Percentiles rank a stretch among this genome's conserved stretches.
Evolutionary conservation across 2,113 vertebrate genomes (phyloP).

Genomic region (Chrysemys picta): DNA sequence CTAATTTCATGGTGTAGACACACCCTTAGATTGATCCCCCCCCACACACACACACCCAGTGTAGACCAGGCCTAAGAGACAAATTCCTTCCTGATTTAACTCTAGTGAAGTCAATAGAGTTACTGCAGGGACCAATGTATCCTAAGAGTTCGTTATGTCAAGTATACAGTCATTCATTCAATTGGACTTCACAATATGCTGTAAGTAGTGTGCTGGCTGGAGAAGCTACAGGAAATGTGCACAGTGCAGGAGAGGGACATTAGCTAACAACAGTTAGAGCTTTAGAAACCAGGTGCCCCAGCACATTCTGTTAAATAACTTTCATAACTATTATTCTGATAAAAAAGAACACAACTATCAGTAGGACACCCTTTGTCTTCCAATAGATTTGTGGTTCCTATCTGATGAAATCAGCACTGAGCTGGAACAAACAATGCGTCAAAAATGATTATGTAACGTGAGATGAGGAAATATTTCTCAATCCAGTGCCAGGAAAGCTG

Average conservation of each 20-base stretch:
- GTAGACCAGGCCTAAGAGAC: not conserved
- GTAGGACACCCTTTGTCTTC: constrained; percentile 44
- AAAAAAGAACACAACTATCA: not conserved
- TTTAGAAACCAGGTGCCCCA: constrained; percentile 19
- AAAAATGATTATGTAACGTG: constrained; percentile 75
- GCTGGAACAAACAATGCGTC: constrained; percentile 75
- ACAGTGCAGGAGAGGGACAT: constrained; percentile 6
- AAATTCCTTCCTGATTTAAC: not conserved
- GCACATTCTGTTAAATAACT: constrained; percentile 34
- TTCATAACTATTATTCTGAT: constrained; percentile 14
- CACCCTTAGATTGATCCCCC: too few species aligned
- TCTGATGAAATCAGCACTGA: constrained; percentile 73
- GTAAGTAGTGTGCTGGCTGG: constrained; percentile 21
- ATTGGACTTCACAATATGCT: not conserved
- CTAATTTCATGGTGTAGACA: too few species aligned
- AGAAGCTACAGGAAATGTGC: constrained; percentile 50
- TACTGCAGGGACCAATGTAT: not conserved
- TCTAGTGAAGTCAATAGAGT: constrained; percentile 5
- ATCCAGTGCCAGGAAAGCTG: constrained; percentile 77
- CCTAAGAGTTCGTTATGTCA: not conserved
- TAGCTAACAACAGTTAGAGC: constrained; percentile 3
- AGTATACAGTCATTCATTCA: not conserved
- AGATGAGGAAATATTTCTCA: constrained; percentile 81
- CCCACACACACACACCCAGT: too few species aligned
- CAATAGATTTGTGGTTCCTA: constrained; percentile 58